phyloP scores from a whole-genome alignment of 2,888 invertebrate species.

The Microplitis manilae region DNA sequence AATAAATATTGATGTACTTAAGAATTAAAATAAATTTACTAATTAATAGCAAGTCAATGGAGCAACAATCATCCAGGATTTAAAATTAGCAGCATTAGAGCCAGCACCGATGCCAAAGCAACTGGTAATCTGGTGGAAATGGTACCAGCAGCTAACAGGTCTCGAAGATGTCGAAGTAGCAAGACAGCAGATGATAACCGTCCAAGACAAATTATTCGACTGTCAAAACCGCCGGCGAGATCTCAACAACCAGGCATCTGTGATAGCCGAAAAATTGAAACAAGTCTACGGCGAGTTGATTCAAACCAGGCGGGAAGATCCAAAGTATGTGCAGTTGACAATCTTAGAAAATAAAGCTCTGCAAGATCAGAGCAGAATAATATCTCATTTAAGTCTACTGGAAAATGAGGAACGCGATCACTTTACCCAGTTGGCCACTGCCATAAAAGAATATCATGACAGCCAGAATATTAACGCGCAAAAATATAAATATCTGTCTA shows the following conservation, averaged over 20 bases:
- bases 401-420: slow-evolving; percentile 66
- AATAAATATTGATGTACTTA: too few species aligned
- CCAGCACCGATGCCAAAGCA: slow-evolving; percentile 59
- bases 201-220: slow-evolving; percentile 64
- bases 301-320: slow-evolving; percentile 65
- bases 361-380: slow-evolving; percentile 62
- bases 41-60: slow-evolving; percentile 59
- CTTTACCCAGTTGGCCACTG: slow-evolving; percentile 65
- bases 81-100: slow-evolving; percentile 53
- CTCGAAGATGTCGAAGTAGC: slow-evolving; percentile 63
- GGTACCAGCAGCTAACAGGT: slow-evolving; percentile 67
- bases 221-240: slow-evolving; percentile 62
- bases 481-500: slow-evolving; percentile 67
- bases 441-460: slow-evolving; percentile 69
- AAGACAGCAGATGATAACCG: slow-evolving; percentile 60
- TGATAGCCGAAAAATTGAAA: slow-evolving; percentile 61
- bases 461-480: slow-evolving; percentile 65
- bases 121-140: slow-evolving; percentile 63
- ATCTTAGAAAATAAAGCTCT: slow-evolving; percentile 65
- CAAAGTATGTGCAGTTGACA: slow-evolving; percentile 66
- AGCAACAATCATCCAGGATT: slow-evolving; percentile 60
- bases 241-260: slow-evolving; percentile 54
- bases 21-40: not conserved
- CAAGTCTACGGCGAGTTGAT: slow-evolving; percentile 65
- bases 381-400: slow-evolving; percentile 55